Conservation (phyloP, 2,113 vertebrate genomes). For the Alaudala cheleensis region DNA sequence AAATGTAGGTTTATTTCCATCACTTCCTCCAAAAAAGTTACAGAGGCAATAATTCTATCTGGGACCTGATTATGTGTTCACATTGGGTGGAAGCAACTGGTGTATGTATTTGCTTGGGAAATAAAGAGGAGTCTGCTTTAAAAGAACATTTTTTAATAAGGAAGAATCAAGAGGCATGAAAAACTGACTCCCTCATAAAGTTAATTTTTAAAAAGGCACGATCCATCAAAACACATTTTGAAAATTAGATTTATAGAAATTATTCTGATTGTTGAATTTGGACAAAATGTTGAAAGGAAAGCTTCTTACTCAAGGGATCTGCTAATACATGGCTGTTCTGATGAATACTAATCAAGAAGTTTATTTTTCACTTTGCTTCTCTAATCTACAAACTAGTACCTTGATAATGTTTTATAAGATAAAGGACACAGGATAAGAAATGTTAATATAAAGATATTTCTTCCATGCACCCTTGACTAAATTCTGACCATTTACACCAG, state of each 20-base stretch:
- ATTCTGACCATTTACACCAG: background rate
- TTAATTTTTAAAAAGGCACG: background rate
- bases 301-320: background rate
- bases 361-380: background rate
- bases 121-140: background rate
- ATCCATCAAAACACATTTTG: background rate
- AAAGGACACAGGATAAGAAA: background rate
- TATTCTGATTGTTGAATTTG: background rate
- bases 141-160: background rate
- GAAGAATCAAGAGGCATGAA: background rate
- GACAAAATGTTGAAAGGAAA: background rate
- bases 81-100: background rate
- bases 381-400: background rate
- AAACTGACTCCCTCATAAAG: background rate
- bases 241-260: background rate
- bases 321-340: background rate
- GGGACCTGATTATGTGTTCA: background rate
- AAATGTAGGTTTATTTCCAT: background rate
- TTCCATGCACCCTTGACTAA: background rate
- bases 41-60: background rate
- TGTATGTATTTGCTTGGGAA: accelerated
- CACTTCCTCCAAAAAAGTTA: background rate
- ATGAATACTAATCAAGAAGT: background rate
- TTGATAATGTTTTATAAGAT: background rate
- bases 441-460: background rate